phyloP scores from a whole-genome alignment of 2,888 invertebrate genomes.

The Ctenicera cuprea region DNA sequence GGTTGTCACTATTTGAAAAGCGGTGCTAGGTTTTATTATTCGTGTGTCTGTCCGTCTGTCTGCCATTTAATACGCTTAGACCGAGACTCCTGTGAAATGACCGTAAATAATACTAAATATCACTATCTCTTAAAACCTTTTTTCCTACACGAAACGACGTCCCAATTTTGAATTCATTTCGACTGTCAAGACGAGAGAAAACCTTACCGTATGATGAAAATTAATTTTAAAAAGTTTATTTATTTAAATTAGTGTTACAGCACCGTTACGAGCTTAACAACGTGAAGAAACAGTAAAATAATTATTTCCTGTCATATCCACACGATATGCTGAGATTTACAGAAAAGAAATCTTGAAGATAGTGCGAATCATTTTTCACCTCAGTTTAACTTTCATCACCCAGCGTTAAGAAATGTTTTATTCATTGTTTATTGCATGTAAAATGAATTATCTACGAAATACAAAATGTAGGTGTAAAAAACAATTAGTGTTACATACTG shows the following conservation, averaged over 20 bases:
- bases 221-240: slow-evolving; percentile 18
- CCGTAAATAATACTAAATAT: slow-evolving; percentile 58
- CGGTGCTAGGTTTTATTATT: slow-evolving; percentile 64
- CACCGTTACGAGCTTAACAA: background rate
- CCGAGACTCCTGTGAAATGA: slow-evolving; percentile 61
- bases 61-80: slow-evolving; percentile 62
- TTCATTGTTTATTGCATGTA: slow-evolving; percentile 37
- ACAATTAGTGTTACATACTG: slow-evolving; percentile 36
- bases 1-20: slow-evolving; percentile 69
- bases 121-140: slow-evolving; percentile 18
- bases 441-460: slow-evolving; percentile 19
- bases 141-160: slow-evolving; percentile 13
- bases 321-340: slow-evolving; percentile 17
- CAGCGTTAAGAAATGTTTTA: slow-evolving; percentile 36
- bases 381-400: slow-evolving; percentile 33
- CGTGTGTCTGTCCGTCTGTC: slow-evolving; percentile 64
- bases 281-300: slow-evolving; percentile 15
- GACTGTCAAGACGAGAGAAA: background rate
- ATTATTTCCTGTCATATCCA: slow-evolving; percentile 35
- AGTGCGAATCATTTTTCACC: slow-evolving; percentile 35
- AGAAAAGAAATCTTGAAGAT: slow-evolving; percentile 26
- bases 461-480: slow-evolving; percentile 41
- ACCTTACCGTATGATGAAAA: background rate
- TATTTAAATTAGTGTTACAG: background rate
- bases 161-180: slow-evolving; percentile 29